Base-by-base conservation (phyloP, 2,113 vertebrate genomes). In the Prunella fulvescens region DNA sequence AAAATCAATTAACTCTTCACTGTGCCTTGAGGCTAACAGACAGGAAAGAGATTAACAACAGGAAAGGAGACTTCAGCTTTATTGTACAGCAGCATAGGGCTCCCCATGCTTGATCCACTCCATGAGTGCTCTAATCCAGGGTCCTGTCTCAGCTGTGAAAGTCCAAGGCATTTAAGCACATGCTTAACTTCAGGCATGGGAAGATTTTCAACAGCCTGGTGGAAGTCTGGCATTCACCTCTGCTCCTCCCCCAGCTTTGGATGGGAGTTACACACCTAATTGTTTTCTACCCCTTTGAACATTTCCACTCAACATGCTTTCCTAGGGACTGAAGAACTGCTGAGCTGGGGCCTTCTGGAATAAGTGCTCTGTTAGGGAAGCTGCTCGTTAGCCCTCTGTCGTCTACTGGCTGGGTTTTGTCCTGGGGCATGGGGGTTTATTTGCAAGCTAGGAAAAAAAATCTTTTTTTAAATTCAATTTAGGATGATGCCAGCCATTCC, bases 1-100 rank as follows among this genome's bases (percentile, higher is more conserved):
- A 96, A 97, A 97, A 96, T 96, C 96, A 97, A 97, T 97, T 96
- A 97, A 97, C 90, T 96, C 95, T 96, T 97, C 94, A 92, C 95
- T 96, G 76, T 94, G 96, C 94, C 96, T 95, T 92, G 79, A 95
- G 94, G 93, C 95, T 96, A 96, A 95, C 92, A 96, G 95, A 96
- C 95, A 96, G 96, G 95, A 97, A 97, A 96, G 94, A 96, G 88
- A 81, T 96, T 96, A 96, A 97, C 96, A 95, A 93, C 93, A 96
- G 95, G 96, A 96, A 97, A 96, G 95, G 93, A 90, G 90, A 96
- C 82, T 90, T 96, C 88, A 81, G 79, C 72, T 97, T 97, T 96
- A 96, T 96, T 86, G 79, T 96, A 94, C 93, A 92, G 76, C 86
- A 95, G 69, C 56, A 5, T 88, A 96, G 71, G 60, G 64, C 80